Percentiles rank a stretch among this genome's conserved stretches.
These are phyloP conservation scores for Frankliniella fusca DNA, from an alignment of 2,888 invertebrate species.

Conservation along the genomic window DNA sequence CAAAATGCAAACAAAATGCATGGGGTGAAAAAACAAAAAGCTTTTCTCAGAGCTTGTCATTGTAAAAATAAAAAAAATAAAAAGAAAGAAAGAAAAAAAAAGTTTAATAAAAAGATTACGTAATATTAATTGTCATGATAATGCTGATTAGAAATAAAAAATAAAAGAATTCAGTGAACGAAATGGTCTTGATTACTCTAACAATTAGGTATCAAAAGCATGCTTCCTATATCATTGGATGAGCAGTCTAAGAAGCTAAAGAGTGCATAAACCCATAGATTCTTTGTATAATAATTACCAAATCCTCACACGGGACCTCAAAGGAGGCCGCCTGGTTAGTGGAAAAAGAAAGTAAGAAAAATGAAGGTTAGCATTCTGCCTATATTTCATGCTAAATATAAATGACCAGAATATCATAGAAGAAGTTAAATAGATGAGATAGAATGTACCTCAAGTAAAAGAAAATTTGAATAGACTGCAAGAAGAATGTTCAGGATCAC, in stretches of 20 bases:
- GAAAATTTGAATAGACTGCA: background rate
- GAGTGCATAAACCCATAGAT: no score
- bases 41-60: no score
- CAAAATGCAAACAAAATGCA: background rate
- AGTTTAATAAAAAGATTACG: background rate
- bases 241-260: no score
- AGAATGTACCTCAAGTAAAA: background rate
- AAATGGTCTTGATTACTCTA: background rate
- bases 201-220: background rate
- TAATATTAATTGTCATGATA: background rate
- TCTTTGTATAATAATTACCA: constrained; percentile 61
- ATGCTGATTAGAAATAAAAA: background rate
- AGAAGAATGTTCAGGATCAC: constrained; percentile 7
- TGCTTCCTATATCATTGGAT: no score
- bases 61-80: no score
- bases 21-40: no score
- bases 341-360: constrained; percentile 49
- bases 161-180: background rate
- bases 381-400: background rate
- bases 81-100: no score
- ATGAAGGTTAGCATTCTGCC: background rate
- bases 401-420: background rate
- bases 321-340: constrained; percentile 73
- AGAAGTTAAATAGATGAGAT: background rate
- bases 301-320: constrained; percentile 87